Percentiles rank a stretch among this genome's conserved stretches.
phyloP scores from a whole-genome alignment of 2,797 vertebrate species.

The Myotis myotis region DNA sequence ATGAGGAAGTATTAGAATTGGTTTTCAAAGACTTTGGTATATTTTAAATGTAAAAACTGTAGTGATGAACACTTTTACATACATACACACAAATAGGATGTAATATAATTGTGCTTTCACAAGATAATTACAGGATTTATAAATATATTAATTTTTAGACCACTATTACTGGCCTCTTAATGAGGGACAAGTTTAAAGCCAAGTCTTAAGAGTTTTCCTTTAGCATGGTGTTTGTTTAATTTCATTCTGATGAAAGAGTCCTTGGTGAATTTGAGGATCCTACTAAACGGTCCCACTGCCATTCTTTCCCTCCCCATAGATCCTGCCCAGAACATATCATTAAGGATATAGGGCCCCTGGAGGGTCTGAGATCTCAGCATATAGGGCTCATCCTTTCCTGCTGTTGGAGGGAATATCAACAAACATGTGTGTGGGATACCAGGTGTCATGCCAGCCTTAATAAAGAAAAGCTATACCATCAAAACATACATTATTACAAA shows the following conservation, averaged over 20 bases:
- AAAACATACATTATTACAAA: background rate
- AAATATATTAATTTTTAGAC: background rate
- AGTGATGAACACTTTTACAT: background rate
- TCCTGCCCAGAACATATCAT: background rate
- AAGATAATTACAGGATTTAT: background rate
- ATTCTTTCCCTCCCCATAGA: background rate
- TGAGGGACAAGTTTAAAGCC: background rate
- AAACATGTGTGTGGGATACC: background rate
- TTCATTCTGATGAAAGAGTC: background rate
- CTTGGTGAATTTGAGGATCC: background rate
- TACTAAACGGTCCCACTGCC: background rate
- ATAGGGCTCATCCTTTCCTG: background rate
- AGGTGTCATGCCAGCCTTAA: background rate
- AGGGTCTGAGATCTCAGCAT: background rate
- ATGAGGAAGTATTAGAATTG: background rate
- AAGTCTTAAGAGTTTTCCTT: background rate
- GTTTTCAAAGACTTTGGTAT: background rate
- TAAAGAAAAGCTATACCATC: background rate
- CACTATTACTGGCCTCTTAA: background rate
- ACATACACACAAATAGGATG: background rate
- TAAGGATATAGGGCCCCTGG: background rate
- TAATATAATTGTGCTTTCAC: background rate
- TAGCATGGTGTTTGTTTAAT: background rate
- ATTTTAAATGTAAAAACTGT: background rate
- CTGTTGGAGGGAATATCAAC: background rate